These are phyloP conservation scores for Megalonaias nervosa DNA, from an alignment of 1,140 invertebrate species.

Conservation along the genomic window DNA sequence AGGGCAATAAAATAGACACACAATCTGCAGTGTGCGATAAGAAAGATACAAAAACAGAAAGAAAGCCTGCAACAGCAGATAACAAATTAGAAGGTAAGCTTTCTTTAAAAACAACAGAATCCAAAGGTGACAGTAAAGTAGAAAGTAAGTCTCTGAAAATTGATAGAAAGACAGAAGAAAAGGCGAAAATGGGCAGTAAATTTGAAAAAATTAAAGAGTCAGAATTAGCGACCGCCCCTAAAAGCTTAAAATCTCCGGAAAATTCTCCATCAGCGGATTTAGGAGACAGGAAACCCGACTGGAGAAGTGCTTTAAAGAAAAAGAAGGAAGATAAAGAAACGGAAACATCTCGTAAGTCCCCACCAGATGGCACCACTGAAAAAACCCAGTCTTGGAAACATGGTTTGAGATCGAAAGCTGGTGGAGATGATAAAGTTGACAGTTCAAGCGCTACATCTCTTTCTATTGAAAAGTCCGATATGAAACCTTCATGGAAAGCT, in stretches of 20 bases:
- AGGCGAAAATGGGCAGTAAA: too few species aligned
- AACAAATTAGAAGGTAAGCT: conserved; percentile 27
- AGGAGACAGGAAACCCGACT: conserved; percentile 8
- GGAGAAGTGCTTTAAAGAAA: neutral
- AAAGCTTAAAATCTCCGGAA: neutral
- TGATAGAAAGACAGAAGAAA: too few species aligned
- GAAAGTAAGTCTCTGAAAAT: neutral
- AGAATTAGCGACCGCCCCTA: conserved; percentile 10
- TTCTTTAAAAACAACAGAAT: conserved; percentile 3
- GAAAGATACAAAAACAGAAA: conserved; percentile 29
- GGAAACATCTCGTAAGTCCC: neutral
- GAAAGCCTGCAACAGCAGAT: conserved; percentile 30
- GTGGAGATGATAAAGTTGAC: neutral
- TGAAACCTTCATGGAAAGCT: neutral
- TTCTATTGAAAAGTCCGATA: neutral
- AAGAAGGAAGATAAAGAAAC: too few species aligned
- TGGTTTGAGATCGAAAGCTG: neutral
- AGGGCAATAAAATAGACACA: neutral
- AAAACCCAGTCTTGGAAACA: neutral
- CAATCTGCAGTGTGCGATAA: conserved; percentile 4
- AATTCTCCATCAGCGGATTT: neutral
- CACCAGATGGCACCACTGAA: conserved; percentile 1
- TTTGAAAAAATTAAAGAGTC: conserved; percentile 1
- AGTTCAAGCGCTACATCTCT: neutral
- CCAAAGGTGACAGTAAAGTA: neutral